phyloP scores from a whole-genome alignment of 2,888 invertebrate species.

The Gymnosoma rotundatum region DNA sequence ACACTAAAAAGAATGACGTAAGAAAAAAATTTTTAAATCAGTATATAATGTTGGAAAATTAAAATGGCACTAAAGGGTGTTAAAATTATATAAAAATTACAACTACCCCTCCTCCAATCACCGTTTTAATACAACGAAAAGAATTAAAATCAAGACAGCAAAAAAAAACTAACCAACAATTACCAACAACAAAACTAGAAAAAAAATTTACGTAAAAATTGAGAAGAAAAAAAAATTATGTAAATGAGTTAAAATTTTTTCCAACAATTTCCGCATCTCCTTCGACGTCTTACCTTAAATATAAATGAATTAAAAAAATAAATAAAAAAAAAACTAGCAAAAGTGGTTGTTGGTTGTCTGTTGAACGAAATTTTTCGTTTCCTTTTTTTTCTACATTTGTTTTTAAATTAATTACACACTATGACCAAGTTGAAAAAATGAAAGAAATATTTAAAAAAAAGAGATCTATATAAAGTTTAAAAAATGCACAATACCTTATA shows the following conservation, averaged over 20 bases:
- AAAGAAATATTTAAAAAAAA: slow-evolving; percentile 48
- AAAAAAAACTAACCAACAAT: slow-evolving; percentile 50
- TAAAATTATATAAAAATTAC: slow-evolving; percentile 68
- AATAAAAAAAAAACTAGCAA: slow-evolving; percentile 30
- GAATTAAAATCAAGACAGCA: slow-evolving; percentile 8
- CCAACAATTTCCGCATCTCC: slow-evolving; percentile 60
- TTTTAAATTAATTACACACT: slow-evolving; percentile 70
- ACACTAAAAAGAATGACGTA: background rate
- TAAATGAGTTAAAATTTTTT: slow-evolving; percentile 67
- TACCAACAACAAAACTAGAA: slow-evolving; percentile 53
- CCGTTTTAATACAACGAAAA: background rate
- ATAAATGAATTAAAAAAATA: background rate
- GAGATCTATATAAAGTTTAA: slow-evolving; percentile 53
- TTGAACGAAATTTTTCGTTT: slow-evolving; percentile 44
- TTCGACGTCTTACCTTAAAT: slow-evolving; percentile 38
- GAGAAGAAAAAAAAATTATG: slow-evolving; percentile 61
- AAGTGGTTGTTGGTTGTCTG: slow-evolving; percentile 63
- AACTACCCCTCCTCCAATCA: slow-evolving; percentile 2
- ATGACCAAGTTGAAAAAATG: slow-evolving; percentile 59
- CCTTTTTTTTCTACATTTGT: slow-evolving; percentile 38
- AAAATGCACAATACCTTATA: slow-evolving; percentile 66
- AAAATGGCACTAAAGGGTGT: slow-evolving; percentile 69
- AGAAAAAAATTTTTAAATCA: slow-evolving; percentile 21
- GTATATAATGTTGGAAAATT: slow-evolving; percentile 55
- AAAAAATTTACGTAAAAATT: slow-evolving; percentile 37